Conservation (phyloP, 2,888 invertebrate genomes). For the Xylocampa areola region DNA sequence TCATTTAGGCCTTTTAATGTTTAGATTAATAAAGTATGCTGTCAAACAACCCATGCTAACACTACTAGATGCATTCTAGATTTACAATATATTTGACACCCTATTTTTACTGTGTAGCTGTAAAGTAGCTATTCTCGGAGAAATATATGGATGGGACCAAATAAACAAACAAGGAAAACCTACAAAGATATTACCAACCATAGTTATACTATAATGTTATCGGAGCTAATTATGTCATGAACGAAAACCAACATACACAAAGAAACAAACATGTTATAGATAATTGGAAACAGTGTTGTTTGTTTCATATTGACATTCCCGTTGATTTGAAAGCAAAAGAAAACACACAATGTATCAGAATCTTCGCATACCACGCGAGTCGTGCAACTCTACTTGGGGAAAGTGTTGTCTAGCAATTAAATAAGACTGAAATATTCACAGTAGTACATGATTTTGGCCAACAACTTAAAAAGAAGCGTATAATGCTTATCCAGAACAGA, state of each 20-base stretch:
- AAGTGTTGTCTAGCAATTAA: constrained; percentile 29
- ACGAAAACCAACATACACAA: constrained; percentile 14
- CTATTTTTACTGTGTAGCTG: neutral
- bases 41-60: no score
- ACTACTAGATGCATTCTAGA: no score
- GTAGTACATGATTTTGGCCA: neutral
- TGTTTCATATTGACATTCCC: constrained; percentile 17
- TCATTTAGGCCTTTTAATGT: no score
- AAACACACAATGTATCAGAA: constrained; percentile 21
- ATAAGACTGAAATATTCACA: constrained; percentile 23
- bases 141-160: constrained; percentile 6
- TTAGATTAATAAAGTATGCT: no score
- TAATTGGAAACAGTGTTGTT: neutral
- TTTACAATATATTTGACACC: no score
- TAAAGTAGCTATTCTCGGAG: neutral
- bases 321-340: constrained; percentile 28
- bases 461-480: no score
- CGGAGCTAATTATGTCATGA: neutral
- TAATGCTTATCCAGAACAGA: no score
- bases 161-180: constrained; percentile 35
- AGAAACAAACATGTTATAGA: no score
- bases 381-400: constrained; percentile 29
- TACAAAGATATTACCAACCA: neutral
- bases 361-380: constrained; percentile 31
- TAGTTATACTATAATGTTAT: neutral